Evolutionary conservation across 2,888 invertebrate species (phyloP).

Genomic region (Antheraea assamensis): DNA sequence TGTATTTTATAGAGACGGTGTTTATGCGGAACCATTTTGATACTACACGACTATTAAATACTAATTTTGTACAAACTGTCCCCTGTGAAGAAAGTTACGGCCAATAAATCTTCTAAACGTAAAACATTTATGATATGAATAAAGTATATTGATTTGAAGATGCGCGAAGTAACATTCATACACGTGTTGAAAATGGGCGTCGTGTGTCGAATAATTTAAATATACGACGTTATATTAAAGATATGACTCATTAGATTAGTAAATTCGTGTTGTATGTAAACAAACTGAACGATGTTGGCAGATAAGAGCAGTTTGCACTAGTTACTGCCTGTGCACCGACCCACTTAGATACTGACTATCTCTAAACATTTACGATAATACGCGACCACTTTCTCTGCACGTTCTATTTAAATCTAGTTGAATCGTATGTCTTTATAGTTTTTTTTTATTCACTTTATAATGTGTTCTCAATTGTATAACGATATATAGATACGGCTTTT

Average conservation of each 20-base stretch:
- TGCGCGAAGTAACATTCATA: not conserved
- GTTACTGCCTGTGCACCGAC: slow-evolving; percentile 60
- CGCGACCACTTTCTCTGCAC: slow-evolving; percentile 66
- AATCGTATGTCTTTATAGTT: slow-evolving; percentile 36
- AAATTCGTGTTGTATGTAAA: slow-evolving; percentile 38
- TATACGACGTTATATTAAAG: slow-evolving; percentile 18
- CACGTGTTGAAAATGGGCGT: not conserved
- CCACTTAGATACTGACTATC: slow-evolving; percentile 75
- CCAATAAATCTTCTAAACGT: no score
- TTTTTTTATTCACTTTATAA: slow-evolving; percentile 32
- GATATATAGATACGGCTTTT: not conserved
- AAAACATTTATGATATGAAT: no score
- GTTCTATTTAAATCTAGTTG: slow-evolving; percentile 45
- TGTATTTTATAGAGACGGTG: no score
- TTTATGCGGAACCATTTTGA: no score
- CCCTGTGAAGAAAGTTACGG: no score
- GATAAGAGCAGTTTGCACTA: slow-evolving; percentile 64
- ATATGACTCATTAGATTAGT: slow-evolving; percentile 35
- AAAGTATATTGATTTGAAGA: not conserved
- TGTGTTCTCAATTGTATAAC: not conserved
- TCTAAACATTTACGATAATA: slow-evolving; percentile 59
- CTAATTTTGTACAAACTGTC: no score
- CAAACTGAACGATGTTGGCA: slow-evolving; percentile 41
- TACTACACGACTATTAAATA: no score
- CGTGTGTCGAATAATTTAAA: slow-evolving; percentile 1